Base-by-base conservation (phyloP, 2,113 vertebrate genomes). In the Scartelaos histophorus region DNA sequence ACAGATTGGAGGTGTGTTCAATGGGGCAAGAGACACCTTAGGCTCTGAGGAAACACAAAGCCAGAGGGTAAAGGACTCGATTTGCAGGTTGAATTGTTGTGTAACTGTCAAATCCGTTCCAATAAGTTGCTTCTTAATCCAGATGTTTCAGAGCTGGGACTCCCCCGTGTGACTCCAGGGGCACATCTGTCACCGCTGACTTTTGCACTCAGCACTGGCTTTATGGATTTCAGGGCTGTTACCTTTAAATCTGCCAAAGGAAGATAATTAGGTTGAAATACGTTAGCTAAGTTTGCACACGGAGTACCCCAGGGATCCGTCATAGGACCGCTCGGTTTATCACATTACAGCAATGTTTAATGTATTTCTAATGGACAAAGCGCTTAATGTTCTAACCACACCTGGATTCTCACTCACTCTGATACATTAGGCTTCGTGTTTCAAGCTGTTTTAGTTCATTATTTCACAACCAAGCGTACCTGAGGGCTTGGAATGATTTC, bases 11-110 rank as follows among this genome's bases (percentile, higher is more conserved):
- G 57, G 67, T 49, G 67, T 60, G 67, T 24, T 69, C 51, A 70
- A 67, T 57, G 54, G 69, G 67, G 45, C 68, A 69, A 78, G 60
- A 73, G 75, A 89, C 60, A 74, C 66, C 25, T 77, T 79, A 83
- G 76, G 58, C 75, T 80, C 73, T 38, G 12, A 71, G 71, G 38
- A 66, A 22, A 81, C 65, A 70, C 69, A 54, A 11, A 74, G 49
- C 58, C 25, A 15, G 4, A 15, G 61, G 34, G 17, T n/a, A 64
- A 38, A 38, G n/a, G 24, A 9, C 15, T 61, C 17, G 35, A 2
- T 64, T 64, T 64, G 60, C 11, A 64, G 61, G 61, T 38, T 43
- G 29, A 43, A 43, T 64, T 21, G 34, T 16, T 69, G 69, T 56
- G 34, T 46, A 64, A 69, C 25, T 54, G 17, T 9, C 58, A 29